Percentiles rank a stretch among this genome's conserved stretches.
Evolutionary conservation across 2,797 vertebrate genomes (phyloP).

Genomic region (Argyrosomus regius): DNA sequence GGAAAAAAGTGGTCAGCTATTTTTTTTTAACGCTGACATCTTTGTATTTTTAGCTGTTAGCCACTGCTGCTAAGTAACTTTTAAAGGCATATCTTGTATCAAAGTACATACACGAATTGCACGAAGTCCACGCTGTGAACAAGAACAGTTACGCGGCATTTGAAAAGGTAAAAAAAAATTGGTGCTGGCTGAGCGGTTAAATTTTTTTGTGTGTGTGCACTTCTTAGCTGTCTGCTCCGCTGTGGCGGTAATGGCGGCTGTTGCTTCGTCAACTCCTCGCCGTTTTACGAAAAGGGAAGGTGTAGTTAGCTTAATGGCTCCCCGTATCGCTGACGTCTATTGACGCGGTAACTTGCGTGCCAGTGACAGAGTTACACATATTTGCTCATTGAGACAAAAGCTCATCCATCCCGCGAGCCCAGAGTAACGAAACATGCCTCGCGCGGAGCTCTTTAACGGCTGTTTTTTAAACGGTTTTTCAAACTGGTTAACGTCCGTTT

Average conservation of each 20-base stretch:
- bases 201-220: conserved; percentile 13
- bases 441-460: background rate
- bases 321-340: conserved; percentile 90
- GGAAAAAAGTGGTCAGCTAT: conserved; percentile 78
- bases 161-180: conserved; percentile 75
- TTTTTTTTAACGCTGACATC: conserved; percentile 79
- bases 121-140: conserved; percentile 71
- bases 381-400: conserved; percentile 82
- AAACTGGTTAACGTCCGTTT: conserved; percentile 57
- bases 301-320: conserved; percentile 87
- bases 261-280: conserved; percentile 77
- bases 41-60: conserved; percentile 78
- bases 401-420: conserved; percentile 65
- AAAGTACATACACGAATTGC: conserved; percentile 57
- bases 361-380: conserved; percentile 87
- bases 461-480: conserved; percentile 48
- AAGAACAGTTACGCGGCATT: conserved; percentile 60
- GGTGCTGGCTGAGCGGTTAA: conserved; percentile 20
- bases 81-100: conserved; percentile 34
- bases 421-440: conserved; percentile 12
- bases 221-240: conserved; percentile 44
- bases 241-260: conserved; percentile 84
- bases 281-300: conserved; percentile 84
- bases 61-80: conserved; percentile 72
- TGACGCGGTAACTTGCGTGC: conserved; percentile 89